Conservation (phyloP, 23 tunicate genomes). For the Phallusia fumigata region DNA sequence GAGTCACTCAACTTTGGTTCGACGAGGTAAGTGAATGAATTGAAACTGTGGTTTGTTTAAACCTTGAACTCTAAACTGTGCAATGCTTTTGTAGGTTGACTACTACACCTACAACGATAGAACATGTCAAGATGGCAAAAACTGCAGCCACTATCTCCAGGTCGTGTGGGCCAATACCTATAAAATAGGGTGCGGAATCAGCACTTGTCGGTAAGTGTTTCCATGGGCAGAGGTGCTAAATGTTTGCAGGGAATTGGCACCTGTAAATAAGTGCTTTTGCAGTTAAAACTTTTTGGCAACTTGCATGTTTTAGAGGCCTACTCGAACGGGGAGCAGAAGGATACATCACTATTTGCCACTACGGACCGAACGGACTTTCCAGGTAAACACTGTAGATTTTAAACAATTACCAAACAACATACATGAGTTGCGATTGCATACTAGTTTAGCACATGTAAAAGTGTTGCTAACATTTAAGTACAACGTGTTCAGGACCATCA, state of each 20-base stretch:
- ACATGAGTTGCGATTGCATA: too few relatives aligned
- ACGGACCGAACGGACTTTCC: slow-evolving; percentile 19
- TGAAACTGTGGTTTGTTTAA: neutral
- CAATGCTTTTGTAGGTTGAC: too few relatives aligned
- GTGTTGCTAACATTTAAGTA: neutral
- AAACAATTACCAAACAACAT: too few relatives aligned
- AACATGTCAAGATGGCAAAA: neutral
- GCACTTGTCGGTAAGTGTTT: slow-evolving; percentile 11
- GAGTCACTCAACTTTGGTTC: neutral
- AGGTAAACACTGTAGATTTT: neutral
- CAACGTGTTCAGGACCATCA: neutral
- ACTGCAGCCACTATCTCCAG: slow-evolving; percentile 15
- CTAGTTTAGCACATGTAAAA: neutral
- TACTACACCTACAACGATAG: neutral
- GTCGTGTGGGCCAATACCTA: slow-evolving; percentile 20
- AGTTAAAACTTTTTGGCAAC: neutral
- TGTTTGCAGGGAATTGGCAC: too few relatives aligned
- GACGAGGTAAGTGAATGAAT: neutral
- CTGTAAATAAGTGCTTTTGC: too few relatives aligned
- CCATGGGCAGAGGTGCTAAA: too few relatives aligned
- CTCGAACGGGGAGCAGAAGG: neutral
- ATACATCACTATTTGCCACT: slow-evolving; percentile 10
- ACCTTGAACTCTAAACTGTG: too few relatives aligned
- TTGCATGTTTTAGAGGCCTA: neutral
- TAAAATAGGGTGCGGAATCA: slow-evolving; percentile 20